Evolutionary conservation across 2,113 vertebrate species (phyloP).

Genomic region (Aegypius monachus): DNA sequence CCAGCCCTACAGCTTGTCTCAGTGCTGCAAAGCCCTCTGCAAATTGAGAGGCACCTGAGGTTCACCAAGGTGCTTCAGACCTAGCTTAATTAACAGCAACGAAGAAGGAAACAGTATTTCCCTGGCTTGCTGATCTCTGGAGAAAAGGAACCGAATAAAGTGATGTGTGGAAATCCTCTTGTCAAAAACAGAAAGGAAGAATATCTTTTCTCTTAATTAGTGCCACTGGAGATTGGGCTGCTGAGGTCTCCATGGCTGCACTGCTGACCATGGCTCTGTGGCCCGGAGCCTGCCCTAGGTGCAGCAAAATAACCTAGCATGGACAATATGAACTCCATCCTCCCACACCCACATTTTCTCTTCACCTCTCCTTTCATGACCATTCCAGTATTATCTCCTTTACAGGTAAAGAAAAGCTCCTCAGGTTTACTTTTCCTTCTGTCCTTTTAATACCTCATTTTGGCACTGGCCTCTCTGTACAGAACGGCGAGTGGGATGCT

Average conservation of each 20-base stretch:
- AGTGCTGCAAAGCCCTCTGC: neutral
- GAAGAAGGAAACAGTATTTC: neutral
- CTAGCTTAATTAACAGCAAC: neutral
- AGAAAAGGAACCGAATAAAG: neutral
- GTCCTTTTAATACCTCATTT: neutral
- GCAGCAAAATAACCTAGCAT: neutral
- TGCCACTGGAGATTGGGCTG: neutral
- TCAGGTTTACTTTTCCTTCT: neutral
- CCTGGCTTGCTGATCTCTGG: neutral
- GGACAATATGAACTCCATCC: neutral
- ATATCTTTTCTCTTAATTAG: constrained; percentile 5
- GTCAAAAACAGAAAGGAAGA: neutral
- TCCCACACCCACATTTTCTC: neutral
- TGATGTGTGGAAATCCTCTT: neutral
- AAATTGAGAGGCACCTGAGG: neutral
- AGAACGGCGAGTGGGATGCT: neutral
- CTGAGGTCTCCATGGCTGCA: neutral
- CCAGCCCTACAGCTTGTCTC: neutral
- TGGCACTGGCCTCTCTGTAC: neutral
- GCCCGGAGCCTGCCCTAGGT: neutral
- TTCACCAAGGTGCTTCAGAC: neutral
- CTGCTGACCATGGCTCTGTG: neutral
- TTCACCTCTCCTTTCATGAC: neutral
- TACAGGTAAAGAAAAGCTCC: neutral
- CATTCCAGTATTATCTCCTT: neutral